Base-by-base conservation (phyloP, 1,140 invertebrate species). In the Archivesica marissinica region DNA sequence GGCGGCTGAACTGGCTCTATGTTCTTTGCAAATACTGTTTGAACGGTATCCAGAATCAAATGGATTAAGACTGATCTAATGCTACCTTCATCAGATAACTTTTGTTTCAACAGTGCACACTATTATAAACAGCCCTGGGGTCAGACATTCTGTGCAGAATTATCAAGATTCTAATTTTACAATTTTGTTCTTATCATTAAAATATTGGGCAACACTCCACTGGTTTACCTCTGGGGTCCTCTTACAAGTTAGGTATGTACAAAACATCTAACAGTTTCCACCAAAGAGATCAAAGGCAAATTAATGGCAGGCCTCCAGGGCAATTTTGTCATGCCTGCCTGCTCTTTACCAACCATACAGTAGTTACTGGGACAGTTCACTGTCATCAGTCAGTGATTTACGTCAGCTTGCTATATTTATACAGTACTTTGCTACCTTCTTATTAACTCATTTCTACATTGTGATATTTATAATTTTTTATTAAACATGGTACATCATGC, bases 251-350 rank as follows among this genome's bases (percentile, higher is more conserved):
- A 76, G 50, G 54, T 76, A 64, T 66, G 33, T 79, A 79, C 76
- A 64, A 70, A 81, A 81, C 61, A 81, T 81, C 78, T 81, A 81
- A 81, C 78, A 81, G 23, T 81, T 56, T 68, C 64, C 64, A 68
- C 78, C 30, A 44, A 38, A 50, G 44, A 81, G 78, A 81, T 81
- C 78, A 81, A 81, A 81, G 78, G 78, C 30, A 70, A 70, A 2
- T 81, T 81, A 70, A 81, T 81, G 78, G 78, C 61, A 81, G 25
- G 44, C 41, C 78, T 81, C 61, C 59, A 68, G n/a, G 78, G 61
- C 64, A 56, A 68, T 68, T 81, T 81, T 68, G 78, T 70, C 64
- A 52, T 68, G 78, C 38, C 38, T 81, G 78, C 35, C 28, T 81
- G 78, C 78, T 54, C 78, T 59, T 70, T 54, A 68, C 59, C 59